Evolutionary conservation across 2,113 vertebrate species (phyloP).

Genomic region (Morone chrysops): DNA sequence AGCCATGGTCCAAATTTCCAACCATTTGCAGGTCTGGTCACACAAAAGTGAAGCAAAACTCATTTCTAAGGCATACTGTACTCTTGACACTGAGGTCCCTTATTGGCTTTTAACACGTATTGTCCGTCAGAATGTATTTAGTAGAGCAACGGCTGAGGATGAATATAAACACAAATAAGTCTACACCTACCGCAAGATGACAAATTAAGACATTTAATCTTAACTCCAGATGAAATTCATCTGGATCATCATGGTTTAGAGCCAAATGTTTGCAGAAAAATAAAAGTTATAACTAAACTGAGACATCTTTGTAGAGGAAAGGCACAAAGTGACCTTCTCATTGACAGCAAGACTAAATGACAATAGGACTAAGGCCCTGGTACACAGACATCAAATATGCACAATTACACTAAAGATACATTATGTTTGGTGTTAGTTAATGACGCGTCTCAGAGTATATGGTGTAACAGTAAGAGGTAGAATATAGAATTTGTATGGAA

Average conservation of each 20-base stretch:
- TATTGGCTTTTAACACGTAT: not conserved
- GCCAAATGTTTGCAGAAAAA: conserved; percentile 32
- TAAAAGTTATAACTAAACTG: conserved; percentile 1
- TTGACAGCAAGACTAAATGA: conserved; percentile 13
- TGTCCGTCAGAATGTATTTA: not conserved
- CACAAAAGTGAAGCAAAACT: conserved; percentile 4
- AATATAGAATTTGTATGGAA: conserved; percentile 14
- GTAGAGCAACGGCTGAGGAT: not conserved
- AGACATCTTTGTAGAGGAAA: conserved; percentile 68
- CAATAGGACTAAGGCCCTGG: not conserved
- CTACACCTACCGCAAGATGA: not conserved
- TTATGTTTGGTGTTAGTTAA: conserved; percentile 4
- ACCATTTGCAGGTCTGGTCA: conserved; percentile 27
- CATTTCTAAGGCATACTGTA: not conserved
- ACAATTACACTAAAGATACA: conserved; percentile 3
- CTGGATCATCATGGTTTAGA: not conserved
- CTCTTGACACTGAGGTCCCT: not conserved
- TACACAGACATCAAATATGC: not conserved
- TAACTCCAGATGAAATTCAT: not conserved
- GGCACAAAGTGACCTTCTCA: conserved; percentile 75
- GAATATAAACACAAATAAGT: conserved; percentile 7
- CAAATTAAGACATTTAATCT: conserved; percentile 9
- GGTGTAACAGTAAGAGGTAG: conserved; percentile 56
- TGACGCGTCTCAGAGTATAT: not conserved
- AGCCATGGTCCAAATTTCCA: conserved; percentile 18